A percentile compares a stretch with the other conserved stretches of the same genome.
These are phyloP conservation scores for Uloborus diversus DNA, from an alignment of 1,140 invertebrate genomes.

Conservation along the genomic window DNA sequence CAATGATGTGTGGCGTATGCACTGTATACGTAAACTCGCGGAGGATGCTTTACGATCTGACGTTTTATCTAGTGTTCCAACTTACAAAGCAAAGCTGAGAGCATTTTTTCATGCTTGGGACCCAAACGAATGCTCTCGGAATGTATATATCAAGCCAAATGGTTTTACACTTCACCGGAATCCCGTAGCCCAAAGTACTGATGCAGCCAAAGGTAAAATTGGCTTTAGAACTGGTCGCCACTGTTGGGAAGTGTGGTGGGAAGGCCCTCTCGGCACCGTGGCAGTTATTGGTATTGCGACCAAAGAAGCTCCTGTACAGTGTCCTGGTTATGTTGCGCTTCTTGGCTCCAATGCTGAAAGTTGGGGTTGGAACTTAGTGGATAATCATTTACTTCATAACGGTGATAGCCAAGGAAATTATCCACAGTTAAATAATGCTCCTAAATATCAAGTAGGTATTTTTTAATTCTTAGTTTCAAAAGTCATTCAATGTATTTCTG, in stretches of 20 bases:
- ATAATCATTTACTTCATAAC: constrained; percentile 97
- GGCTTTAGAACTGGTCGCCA: constrained; percentile 92
- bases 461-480: too few species aligned
- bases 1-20: constrained; percentile 93
- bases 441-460: constrained; percentile 93
- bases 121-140: constrained; percentile 94
- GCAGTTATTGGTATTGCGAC: constrained; percentile 96
- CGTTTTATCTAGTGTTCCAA: constrained; percentile 85
- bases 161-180: constrained; percentile 97
- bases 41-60: constrained; percentile 93
- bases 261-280: constrained; percentile 95
- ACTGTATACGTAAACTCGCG: constrained; percentile 86
- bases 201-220: constrained; percentile 93
- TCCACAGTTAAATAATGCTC: constrained; percentile 94
- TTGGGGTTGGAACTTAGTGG: constrained; percentile 99
- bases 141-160: constrained; percentile 96
- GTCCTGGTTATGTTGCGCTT: constrained; percentile 93
- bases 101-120: constrained; percentile 98
- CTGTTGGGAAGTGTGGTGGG: constrained; percentile 99
- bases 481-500: too few species aligned
- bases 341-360: constrained; percentile 95
- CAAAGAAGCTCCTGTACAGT: constrained; percentile 87
- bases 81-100: constrained; percentile 92
- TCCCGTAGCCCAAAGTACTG: constrained; percentile 98
- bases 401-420: constrained; percentile 95